Conservation (phyloP, 2,113 vertebrate genomes). For the Eretmochelys imbricata region DNA sequence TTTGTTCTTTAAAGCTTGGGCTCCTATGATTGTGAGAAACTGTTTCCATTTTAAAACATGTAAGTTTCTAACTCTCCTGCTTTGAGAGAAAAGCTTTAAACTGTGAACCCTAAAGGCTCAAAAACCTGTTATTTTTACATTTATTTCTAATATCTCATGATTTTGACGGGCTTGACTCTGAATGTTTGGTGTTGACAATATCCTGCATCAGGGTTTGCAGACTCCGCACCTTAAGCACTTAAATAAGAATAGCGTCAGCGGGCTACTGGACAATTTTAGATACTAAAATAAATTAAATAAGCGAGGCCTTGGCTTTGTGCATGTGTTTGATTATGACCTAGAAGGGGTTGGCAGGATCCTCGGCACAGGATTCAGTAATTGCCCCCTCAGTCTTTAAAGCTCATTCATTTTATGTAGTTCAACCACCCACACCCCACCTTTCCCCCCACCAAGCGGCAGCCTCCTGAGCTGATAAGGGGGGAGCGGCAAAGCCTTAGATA, state of each 20-base stretch:
- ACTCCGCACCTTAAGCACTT: not conserved
- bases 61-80: not conserved
- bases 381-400: fast-evolving
- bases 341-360: not conserved
- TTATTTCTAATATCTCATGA: not conserved
- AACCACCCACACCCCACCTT: not conserved
- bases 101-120: fast-evolving
- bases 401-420: slow-evolving; percentile 23
- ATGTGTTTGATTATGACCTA: not conserved
- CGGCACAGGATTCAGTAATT: not conserved
- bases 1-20: not conserved
- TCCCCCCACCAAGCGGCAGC: not conserved
- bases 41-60: not conserved
- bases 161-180: not conserved
- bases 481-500: not conserved
- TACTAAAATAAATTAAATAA: fast-evolving
- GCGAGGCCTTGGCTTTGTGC: not conserved
- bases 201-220: not conserved
- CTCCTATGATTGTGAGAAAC: not conserved
- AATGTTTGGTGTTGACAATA: not conserved
- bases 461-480: not conserved
- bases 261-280: not conserved
- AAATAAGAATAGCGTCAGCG: fast-evolving
- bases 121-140: not conserved
- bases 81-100: not conserved